A percentile compares a stretch with the other conserved stretches of the same genome.
Conservation (phyloP, 2,888 invertebrate species). For the Aphodius sticticus region DNA sequence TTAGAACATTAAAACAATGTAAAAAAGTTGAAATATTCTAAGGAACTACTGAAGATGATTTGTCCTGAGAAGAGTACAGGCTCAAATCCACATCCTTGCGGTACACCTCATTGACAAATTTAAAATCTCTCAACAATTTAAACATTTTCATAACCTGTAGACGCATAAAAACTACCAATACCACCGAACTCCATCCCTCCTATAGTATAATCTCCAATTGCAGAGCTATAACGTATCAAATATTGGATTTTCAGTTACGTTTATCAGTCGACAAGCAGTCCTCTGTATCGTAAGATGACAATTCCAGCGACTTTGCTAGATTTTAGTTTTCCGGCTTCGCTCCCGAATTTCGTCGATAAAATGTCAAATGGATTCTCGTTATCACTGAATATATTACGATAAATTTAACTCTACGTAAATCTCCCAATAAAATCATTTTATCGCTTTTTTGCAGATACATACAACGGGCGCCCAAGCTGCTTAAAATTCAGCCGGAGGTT, state of each 20-base stretch:
- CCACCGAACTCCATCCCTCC: neutral
- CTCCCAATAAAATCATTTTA: neutral
- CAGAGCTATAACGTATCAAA: neutral
- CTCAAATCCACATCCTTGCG: no score
- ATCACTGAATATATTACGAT: neutral
- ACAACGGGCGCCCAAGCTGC: constrained; percentile 56
- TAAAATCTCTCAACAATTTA: no score
- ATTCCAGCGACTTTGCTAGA: neutral
- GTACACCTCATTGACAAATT: no score
- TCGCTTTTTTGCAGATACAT: constrained; percentile 55
- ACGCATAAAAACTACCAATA: neutral
- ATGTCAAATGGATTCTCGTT: neutral
- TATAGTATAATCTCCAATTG: neutral
- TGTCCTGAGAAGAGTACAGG: no score
- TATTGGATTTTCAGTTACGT: neutral
- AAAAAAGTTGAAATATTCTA: no score
- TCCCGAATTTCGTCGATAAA: neutral
- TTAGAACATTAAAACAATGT: no score
- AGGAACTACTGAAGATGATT: no score
- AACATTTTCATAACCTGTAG: neutral
- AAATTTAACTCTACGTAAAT: neutral
- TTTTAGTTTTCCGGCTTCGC: neutral
- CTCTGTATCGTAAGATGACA: neutral
- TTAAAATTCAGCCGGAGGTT: constrained; percentile 57
- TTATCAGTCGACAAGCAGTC: neutral